Evolutionary conservation across 1,140 invertebrate species (phyloP), one percentile per base, ranked within the genome.

Genomic region (Drosophila ercepeae): DNA sequence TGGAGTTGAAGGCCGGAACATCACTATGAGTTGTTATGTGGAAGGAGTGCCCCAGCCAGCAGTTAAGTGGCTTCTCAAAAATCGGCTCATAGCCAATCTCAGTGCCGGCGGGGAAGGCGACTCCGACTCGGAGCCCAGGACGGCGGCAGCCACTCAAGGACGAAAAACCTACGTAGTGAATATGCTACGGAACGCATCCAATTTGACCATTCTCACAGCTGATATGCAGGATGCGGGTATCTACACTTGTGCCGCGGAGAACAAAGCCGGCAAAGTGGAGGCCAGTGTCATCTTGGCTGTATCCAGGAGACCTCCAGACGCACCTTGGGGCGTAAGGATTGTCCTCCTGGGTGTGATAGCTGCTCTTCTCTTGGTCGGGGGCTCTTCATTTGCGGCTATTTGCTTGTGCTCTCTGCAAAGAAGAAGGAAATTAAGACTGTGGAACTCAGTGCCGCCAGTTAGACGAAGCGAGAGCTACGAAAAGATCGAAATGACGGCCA

Each of bases 191-290:
- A 92, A 91, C 46, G 91, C 93, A 13, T 95, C 94, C 76, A 95
- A 94, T 89, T 91, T 97, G 74, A 96, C 94, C 3, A 94, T 97
- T 57, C 93, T 94, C 50, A 93, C 94, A 13, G 93, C 94, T 1
- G 95, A 95, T 55, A 83, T 94, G 29, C 93, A 94, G 89, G 96
- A 97, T 90, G 93, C 95, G 16, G 95, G 95, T 21, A 92, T 93
- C 11, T 96, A 96, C 89, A 93, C 93, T 6, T 97, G 96, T 81
- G 93, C 93, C 16, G 95, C 95, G 0, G 95, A 96, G 88, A 97
- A 96, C 88, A 94, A 94, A 90, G 96, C 96, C 6, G 96, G 96
- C 0, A 93, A 93, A 73, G 94, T 94, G 1, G 94, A 95, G 89
- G 94, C 94, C 27, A 94, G 94, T 74, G 94, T 96, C 16, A 95